Conservation (phyloP, 2,113 vertebrate genomes). For the Xyrauchen texanus region DNA sequence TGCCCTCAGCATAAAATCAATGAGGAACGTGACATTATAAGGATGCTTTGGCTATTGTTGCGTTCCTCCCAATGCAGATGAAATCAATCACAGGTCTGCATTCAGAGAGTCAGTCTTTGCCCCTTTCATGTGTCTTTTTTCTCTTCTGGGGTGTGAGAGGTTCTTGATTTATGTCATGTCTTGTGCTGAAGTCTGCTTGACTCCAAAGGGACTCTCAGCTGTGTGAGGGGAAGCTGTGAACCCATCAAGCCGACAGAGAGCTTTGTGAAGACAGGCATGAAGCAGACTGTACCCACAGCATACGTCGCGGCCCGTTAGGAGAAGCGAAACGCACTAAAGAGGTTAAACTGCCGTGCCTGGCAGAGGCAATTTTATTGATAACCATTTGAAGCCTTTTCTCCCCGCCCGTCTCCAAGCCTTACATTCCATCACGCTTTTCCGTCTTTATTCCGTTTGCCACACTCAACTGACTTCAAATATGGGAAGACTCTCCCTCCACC, state of each 20-base stretch:
- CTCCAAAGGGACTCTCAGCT: slow-evolving; percentile 66
- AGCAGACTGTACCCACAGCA: slow-evolving; percentile 66
- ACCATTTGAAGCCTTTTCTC: slow-evolving; percentile 70
- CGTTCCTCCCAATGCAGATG: slow-evolving; percentile 6
- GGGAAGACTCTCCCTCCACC: slow-evolving; percentile 60
- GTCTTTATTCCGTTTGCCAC: slow-evolving; percentile 71
- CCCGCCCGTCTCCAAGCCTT: slow-evolving; percentile 46
- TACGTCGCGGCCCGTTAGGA: slow-evolving; percentile 74
- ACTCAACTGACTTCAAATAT: slow-evolving; percentile 74
- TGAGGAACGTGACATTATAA: neutral
- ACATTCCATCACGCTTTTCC: slow-evolving; percentile 67
- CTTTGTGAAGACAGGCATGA: slow-evolving; percentile 68
- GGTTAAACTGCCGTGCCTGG: slow-evolving; percentile 78
- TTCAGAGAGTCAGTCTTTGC: slow-evolving; percentile 23
- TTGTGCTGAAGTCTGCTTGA: slow-evolving; percentile 65
- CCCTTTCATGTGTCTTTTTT: slow-evolving; percentile 51
- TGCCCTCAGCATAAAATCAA: neutral
- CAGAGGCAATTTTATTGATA: slow-evolving; percentile 78
- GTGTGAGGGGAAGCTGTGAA: slow-evolving; percentile 69
- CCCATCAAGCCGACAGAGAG: slow-evolving; percentile 68
- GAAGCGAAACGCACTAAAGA: slow-evolving; percentile 70
- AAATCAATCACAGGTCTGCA: slow-evolving; percentile 16
- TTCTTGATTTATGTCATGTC: slow-evolving; percentile 58
- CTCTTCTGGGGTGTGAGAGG: slow-evolving; percentile 37
- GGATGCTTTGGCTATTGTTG: slow-evolving; percentile 12